Evolutionary conservation across 2,888 invertebrate species (phyloP), one percentile per base, ranked within the genome.

Genomic region (Mallateleia sp.): DNA sequence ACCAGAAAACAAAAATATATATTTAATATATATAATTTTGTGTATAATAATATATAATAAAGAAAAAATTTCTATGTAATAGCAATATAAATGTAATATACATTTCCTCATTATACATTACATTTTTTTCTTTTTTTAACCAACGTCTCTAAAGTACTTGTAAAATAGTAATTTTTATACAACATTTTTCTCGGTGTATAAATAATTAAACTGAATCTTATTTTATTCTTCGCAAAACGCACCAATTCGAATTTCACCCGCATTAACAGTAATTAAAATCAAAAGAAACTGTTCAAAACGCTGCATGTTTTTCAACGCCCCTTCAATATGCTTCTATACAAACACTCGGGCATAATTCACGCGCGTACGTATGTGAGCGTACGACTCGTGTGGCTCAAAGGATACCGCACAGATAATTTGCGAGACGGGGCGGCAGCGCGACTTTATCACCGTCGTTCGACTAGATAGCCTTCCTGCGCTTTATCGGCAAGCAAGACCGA

Each of bases 331-430:
- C 45, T 72, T 50, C 67, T 58, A 67, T 60, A 72, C 47, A 77
- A 77, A 84, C 56, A 72, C 38, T 32, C 20, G 24, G 5, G 50
- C 45, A 71, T 81, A 62, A 77, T 77, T 81, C 66, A 62, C 32
- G 34, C 28, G 42, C 52, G 20, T 20, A 24, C 66, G 60, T 67
- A 42, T 60, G 66, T 58, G 66, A 54, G 72, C 8, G 62, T 20
- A 34, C 25, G 32, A 60, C 47, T 67, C 75, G 58, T 62, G 47
- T 38, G 32, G 47, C 60, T 79, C 87, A 87, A 87, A 88, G 77
- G 79, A 82, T 79, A 82, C 86, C 87, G 85, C 88, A 34, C 66
- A 42, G 85, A 90, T 90, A 88, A 89, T 88, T 89, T 87, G 87
- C 88, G 87, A 87, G 82, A 78, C 78, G 78, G 47, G 80, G 60